Base-by-base conservation (phyloP, 1,140 invertebrate species). In the Ladona fulva region DNA sequence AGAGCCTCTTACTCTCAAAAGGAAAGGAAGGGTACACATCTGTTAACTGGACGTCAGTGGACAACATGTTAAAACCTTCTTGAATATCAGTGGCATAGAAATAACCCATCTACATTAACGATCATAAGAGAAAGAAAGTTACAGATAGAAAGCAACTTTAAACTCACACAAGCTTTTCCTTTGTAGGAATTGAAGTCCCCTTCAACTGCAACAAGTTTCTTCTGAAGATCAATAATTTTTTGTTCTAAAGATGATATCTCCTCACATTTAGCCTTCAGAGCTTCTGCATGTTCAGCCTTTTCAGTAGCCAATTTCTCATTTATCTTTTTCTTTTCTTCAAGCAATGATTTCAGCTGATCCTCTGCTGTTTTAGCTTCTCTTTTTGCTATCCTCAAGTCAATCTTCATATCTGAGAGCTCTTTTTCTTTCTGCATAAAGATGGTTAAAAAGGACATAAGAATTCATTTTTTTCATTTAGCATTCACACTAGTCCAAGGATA, bases 301-400 rank as follows among this genome's bases (percentile, higher is more conserved):
- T 6, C 52, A 16, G n/a, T 6, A 66, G 14, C 42, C 75, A 77
- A 22, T n/a, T 79, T 78, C 11, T 81, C 79, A 14, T 80, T 78
- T 19, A 80, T 75, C 66, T 85, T 84, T 76, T 86, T 83, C 42
- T 86, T 87, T 73, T 87, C 86, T 78, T 86, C 87, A 19, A 87
- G 85, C 0, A 87, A 79, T 5, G 82, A 84, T 78, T 88, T 89
- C 0, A 89, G 82, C 79, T 86, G 86, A n/a, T 88, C 88, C 78
- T 91, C 88, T 0, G 88, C 86, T 0, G 88, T 84, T 80, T 92
- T 92, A n/a, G 88, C 84, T 81, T 92, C 89, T 3, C 91, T 84
- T 11, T 87, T 81, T 0, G 89, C 85, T 79, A 92, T 89, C 78
- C 91, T 87, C 79, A 92, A 89, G 81, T 93, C 91, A 8, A 91